Conservation (phyloP, 1,140 invertebrate genomes). For the Drosophila subobscura region DNA sequence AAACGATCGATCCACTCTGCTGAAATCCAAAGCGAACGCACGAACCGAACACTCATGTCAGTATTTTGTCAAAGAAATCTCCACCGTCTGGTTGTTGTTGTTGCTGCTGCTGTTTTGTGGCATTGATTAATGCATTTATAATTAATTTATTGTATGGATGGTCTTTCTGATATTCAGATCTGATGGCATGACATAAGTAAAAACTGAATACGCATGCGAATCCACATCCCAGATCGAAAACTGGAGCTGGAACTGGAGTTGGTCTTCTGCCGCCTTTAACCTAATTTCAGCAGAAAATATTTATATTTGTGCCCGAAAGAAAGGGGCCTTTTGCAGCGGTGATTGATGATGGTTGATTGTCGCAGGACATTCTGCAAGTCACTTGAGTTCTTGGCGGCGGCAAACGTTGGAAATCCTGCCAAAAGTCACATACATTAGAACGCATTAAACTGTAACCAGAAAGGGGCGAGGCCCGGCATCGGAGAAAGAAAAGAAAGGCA, state of each 20-base stretch:
- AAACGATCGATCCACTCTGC: constrained; percentile 16
- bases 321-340: constrained; percentile 51
- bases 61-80: constrained; percentile 72
- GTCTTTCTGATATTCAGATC: constrained; percentile 30
- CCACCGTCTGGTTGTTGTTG: constrained; percentile 9
- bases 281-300: constrained; percentile 79
- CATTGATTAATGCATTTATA: constrained; percentile 82
- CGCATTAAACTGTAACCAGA: constrained; percentile 81
- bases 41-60: constrained; percentile 73
- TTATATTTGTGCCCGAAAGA: constrained; percentile 64
- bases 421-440: constrained; percentile 83
- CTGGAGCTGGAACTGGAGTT: constrained; percentile 49
- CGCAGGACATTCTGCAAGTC: constrained; percentile 72
- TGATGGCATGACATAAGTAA: constrained; percentile 65
- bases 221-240: constrained; percentile 20
- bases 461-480: constrained; percentile 49
- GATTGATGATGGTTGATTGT: constrained; percentile 70
- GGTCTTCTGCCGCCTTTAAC: constrained; percentile 60
- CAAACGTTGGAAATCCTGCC: constrained; percentile 59
- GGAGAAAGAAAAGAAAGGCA: constrained; percentile 34
- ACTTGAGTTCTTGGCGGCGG: constrained; percentile 58
- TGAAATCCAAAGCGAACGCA: constrained; percentile 11
- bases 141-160: constrained; percentile 78
- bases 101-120: constrained; percentile 51
- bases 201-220: background rate